Evolutionary conservation across 2,797 vertebrate genomes (phyloP), one percentile per base, ranked within the genome.

Genomic region (Diplodus sargus): DNA sequence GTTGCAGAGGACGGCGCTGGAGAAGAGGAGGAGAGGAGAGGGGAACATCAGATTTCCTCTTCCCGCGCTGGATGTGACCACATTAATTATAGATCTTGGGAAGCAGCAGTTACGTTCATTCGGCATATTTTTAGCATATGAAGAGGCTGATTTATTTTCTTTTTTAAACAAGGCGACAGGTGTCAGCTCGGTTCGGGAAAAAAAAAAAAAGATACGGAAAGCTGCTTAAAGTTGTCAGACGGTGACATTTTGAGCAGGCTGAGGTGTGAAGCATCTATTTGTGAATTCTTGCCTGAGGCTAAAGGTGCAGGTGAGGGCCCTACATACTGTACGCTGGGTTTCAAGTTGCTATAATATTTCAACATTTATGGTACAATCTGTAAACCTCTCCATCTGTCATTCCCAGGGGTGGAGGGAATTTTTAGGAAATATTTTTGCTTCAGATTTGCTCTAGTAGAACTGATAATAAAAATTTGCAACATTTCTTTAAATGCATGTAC

Each of bases 81-180:
- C 91, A 93, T 92, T 94, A 94, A 95, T 94, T 94, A 94, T 92
- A 90, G 85, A 93, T 91, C 86, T 81, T 49, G 74, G 57, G 76
- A 87, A 83, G 74, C 74, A 74, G 88, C 79, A 66, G 74, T 89
- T 92, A 82, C 51, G 61, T 89, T 92, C 70, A 68, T 90, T 89
- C 34, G 39, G 65, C 78, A 79, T 90, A 90, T 93, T 92, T 93
- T 92, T 90, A 89, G 90, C 84, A 80, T 72, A 79, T 49, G 73
- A 87, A 80, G 78, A 80, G 78, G 77, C 83, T 87, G 84, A 91
- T 92, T 92, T 85, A 72, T 75, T 89, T 85, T 34, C 34, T 34
- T 34, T 84, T 90, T 91, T 91, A 93, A 91, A 92, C 85, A 88
- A 87, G 86, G 83, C 15, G 92, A 90, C 91, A 93, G 87, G 90